Conservation (phyloP, 2,113 vertebrate species). For the Heterocephalus glaber region DNA sequence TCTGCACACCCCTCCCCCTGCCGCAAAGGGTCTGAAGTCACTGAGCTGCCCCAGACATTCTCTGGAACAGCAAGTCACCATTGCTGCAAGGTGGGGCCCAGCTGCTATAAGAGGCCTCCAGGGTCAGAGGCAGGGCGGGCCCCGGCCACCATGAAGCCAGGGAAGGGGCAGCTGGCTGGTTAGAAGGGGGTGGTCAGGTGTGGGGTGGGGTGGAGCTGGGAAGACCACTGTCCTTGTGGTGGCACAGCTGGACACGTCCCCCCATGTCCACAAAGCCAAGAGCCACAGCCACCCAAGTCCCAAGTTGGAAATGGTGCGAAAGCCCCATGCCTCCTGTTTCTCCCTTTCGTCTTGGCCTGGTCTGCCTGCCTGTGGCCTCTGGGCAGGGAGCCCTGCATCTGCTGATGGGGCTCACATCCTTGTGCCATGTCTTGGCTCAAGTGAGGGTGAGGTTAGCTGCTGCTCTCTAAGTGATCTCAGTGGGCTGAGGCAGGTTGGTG, state of each 20-base stretch:
- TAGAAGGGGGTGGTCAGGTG: background rate
- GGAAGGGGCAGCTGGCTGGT: background rate
- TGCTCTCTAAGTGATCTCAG: background rate
- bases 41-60: background rate
- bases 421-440: background rate
- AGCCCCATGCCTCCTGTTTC: accelerated
- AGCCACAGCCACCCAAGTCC: background rate
- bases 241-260: background rate
- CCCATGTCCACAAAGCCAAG: too few relatives aligned
- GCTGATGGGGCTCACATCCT: background rate
- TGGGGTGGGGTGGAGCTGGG: background rate
- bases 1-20: too few relatives aligned
- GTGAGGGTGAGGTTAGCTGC: background rate
- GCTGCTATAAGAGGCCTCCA: background rate
- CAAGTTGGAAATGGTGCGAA: background rate
- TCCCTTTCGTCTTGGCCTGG: too few relatives aligned
- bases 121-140: background rate
- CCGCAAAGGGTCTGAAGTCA: too few relatives aligned
- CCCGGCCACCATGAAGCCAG: background rate
- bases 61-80: background rate
- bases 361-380: too few relatives aligned
- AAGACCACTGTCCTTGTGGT: background rate
- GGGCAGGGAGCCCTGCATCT: too few relatives aligned
- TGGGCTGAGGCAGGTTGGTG: background rate
- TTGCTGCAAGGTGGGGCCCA: background rate